Evolutionary conservation across 2,113 vertebrate genomes (phyloP), one percentile per base, ranked within the genome.

Genomic region (Colinus virginianus): DNA sequence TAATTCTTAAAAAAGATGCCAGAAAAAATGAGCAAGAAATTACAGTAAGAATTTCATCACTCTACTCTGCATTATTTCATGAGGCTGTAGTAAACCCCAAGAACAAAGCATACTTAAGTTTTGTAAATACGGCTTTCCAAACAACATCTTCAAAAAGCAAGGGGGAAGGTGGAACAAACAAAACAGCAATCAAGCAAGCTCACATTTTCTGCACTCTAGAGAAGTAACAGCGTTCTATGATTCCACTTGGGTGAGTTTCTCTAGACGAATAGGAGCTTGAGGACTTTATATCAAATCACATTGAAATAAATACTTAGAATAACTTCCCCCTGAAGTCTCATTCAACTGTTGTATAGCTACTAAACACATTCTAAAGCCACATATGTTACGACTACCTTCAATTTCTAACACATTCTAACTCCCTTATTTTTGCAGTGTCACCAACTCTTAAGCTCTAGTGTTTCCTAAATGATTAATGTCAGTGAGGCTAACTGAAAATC

Each of bases 51-150:
- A 80, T 22, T 17, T 21, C 48, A 88, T 13, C 20, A 46, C 55
- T 49, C n/a, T 46, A 9, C 30, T 26, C 22, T 38, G 19, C 7
- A 42, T 45, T 84, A 89, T 38, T 88, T 79, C 15, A 46, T 51
- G 34, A 77, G 14, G 14, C 42, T 32, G 8, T 11, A 34, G 38
- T 16, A 79, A 69, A 90, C 22, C 4, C 4, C 42, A 68, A 11
- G 4, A 71, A 38, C 15, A 78, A 11, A 66, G 25, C 32, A 66
- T 48, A 81, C 22, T 36, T 66, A 40, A 55, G 9, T 48, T 18
- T 83, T 0, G 0, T 18, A 14, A 63, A 46, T 16, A 64, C 1
- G 9, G 64, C 80, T 1, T 78, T 20, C 15, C n/a, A 74, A 64
- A 67, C 55, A 67, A 58, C 43, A 88, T 26, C 25, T 15, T 45